Evolutionary conservation across 2,113 vertebrate genomes (phyloP).

Genomic region (Dicentrarchus labrax): DNA sequence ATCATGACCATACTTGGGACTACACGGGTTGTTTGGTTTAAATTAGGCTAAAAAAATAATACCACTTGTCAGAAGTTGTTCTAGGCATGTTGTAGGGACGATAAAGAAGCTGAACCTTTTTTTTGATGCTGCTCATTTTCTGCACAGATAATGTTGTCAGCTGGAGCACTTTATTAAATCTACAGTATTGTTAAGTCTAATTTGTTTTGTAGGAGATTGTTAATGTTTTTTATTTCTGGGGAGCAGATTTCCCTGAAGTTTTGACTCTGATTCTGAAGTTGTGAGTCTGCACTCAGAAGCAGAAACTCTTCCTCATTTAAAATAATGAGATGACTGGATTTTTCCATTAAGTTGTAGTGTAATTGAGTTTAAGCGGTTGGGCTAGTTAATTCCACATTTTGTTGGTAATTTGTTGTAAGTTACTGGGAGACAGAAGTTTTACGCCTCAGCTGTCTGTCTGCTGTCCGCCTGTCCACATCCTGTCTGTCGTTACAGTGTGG

Average conservation of each 20-base stretch:
- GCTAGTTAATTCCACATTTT: background rate
- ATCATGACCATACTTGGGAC: no score
- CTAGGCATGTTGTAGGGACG: background rate
- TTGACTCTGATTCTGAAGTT: background rate
- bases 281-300: background rate
- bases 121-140: background rate
- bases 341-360: background rate
- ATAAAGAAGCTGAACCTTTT: background rate
- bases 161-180: background rate
- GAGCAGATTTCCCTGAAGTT: background rate
- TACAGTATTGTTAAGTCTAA: background rate
- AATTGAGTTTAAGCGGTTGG: background rate
- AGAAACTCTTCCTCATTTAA: background rate
- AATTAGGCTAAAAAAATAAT: background rate
- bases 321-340: background rate
- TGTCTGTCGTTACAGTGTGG: conserved; percentile 18
- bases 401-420: background rate
- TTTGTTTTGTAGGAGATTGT: no score
- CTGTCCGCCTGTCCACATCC: conserved; percentile 12
- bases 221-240: background rate
- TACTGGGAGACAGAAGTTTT: background rate
- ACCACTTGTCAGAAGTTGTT: background rate
- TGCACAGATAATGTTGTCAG: background rate
- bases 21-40: no score
- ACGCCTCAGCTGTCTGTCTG: background rate